Evolutionary conservation across 2,113 vertebrate genomes (phyloP).

Genomic region (Catagonus wagneri): DNA sequence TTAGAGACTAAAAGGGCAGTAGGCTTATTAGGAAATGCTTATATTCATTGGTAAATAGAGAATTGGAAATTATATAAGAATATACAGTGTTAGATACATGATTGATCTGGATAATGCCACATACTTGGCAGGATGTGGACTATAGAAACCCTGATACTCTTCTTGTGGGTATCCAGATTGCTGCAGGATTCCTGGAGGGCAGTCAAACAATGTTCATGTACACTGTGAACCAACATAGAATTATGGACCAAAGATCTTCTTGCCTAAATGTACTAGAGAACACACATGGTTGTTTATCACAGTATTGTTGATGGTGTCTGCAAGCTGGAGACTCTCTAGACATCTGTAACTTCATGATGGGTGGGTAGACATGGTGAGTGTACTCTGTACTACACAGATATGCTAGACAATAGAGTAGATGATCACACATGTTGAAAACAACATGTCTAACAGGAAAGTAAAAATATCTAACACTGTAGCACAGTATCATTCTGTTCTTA

Average conservation of each 20-base stretch:
- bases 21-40: background rate
- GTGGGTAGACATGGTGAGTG: too few species aligned
- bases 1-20: background rate
- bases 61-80: background rate
- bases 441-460: background rate
- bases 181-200: background rate
- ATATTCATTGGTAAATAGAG: background rate
- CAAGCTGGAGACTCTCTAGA: background rate
- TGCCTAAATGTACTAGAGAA: background rate
- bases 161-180: background rate
- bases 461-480: background rate
- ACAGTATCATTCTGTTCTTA: background rate
- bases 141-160: background rate
- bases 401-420: background rate
- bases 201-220: background rate
- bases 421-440: background rate
- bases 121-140: background rate
- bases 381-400: background rate
- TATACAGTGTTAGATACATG: background rate
- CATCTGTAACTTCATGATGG: background rate
- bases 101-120: background rate
- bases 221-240: background rate
- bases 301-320: background rate
- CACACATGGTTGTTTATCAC: too few species aligned
- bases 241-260: background rate